Percentiles rank a stretch among this genome's conserved stretches.
phyloP scores from a whole-genome alignment of 37 sponge, comb jelly and placozoan species.

The Hexactinellida sp. region DNA sequence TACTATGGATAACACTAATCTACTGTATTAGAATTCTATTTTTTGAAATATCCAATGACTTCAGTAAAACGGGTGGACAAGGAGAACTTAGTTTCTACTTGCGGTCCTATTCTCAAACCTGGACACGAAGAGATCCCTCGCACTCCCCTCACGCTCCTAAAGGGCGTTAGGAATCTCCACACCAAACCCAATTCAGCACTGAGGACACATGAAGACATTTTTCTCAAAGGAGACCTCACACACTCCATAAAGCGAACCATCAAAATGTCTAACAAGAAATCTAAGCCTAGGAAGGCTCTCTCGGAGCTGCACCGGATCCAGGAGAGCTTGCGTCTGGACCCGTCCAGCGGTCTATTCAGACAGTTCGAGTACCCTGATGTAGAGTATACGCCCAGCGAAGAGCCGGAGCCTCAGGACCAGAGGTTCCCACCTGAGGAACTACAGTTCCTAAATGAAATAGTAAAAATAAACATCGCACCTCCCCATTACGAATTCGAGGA shows the following conservation, averaged over 20 bases:
- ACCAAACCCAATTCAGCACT: neutral
- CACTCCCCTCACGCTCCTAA: neutral
- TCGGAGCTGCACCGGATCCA: neutral
- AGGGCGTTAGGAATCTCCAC: neutral
- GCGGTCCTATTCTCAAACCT: neutral
- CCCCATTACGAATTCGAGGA: neutral
- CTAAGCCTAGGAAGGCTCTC: neutral
- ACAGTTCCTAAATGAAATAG: neutral
- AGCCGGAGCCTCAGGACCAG: neutral
- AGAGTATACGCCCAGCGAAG: neutral
- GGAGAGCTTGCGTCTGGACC: neutral
- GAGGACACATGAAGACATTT: neutral
- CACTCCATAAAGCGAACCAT: neutral
- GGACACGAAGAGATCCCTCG: constrained; percentile 5
- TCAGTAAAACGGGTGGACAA: neutral
- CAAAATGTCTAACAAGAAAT: neutral
- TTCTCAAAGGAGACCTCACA: neutral
- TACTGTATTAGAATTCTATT: neutral
- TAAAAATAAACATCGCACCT: neutral
- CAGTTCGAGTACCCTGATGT: neutral
- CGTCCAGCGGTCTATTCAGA: neutral
- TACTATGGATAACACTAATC: no score
- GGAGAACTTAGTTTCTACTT: neutral
- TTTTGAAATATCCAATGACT: neutral
- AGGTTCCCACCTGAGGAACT: neutral